Conservation (phyloP, 2,113 vertebrate species). For the Tinamus guttatus region DNA sequence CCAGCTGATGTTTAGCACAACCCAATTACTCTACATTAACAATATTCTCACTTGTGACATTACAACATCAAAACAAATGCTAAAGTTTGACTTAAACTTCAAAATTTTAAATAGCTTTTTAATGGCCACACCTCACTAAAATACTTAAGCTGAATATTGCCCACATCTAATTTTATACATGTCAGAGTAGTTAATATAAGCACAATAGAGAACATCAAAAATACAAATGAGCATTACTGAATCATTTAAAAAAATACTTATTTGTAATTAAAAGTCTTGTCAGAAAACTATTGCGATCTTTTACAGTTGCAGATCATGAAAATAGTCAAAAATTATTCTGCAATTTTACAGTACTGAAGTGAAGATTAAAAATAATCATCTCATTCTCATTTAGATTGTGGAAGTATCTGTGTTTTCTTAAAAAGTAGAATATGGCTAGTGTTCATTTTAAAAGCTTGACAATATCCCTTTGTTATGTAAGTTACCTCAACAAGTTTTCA, state of each 20-base stretch:
- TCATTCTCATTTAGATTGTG: not conserved
- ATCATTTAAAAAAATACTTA: constrained; percentile 45
- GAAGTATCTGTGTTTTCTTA: not conserved
- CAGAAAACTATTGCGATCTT: constrained; percentile 49
- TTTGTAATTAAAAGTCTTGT: constrained; percentile 44
- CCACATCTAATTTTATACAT: not conserved
- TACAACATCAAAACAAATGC: not conserved
- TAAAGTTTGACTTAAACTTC: not conserved
- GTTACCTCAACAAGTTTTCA: not conserved
- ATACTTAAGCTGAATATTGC: not conserved
- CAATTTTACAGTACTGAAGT: constrained; percentile 38
- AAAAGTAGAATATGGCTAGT: not conserved
- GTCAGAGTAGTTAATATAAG: not conserved
- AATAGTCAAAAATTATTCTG: constrained; percentile 49
- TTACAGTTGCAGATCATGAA: constrained; percentile 41
- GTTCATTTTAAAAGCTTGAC: not conserved
- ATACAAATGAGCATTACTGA: constrained; percentile 9
- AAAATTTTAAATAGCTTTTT: not conserved
- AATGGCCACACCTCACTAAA: not conserved
- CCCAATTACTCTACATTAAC: not conserved
- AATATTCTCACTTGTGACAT: not conserved
- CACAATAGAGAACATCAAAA: constrained; percentile 8
- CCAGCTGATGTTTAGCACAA: not conserved
- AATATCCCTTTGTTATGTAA: not conserved
- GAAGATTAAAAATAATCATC: constrained; percentile 31